Conservation (phyloP, 2,797 vertebrate species). For the Catamblyrhynchus diadema region DNA sequence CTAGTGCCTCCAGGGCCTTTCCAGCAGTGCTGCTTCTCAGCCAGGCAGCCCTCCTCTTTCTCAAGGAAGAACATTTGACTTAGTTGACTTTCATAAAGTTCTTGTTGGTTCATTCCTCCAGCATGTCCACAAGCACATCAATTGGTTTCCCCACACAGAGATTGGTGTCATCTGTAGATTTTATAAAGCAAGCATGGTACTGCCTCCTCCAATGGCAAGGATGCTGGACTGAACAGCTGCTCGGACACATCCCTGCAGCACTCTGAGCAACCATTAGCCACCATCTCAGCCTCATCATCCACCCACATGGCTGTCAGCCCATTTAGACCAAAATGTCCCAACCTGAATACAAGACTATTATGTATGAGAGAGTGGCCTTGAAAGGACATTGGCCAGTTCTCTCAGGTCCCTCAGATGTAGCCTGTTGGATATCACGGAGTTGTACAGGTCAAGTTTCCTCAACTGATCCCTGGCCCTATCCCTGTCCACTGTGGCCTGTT, state of each 20-base stretch:
- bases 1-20: background rate
- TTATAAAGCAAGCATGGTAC: background rate
- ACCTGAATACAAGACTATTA: background rate
- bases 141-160: rapidly evolving
- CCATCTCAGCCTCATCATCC: background rate
- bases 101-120: background rate
- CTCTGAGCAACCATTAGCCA: background rate
- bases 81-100: background rate
- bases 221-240: background rate
- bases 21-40: background rate
- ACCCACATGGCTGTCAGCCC: background rate
- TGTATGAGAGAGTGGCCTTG: background rate
- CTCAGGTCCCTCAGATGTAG: background rate
- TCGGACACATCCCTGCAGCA: background rate
- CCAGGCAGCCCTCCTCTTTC: background rate
- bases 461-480: background rate
- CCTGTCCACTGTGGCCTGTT: background rate
- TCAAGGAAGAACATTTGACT: background rate
- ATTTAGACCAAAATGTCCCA: background rate
- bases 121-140: background rate
- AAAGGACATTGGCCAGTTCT: background rate
- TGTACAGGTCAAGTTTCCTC: background rate
- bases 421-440: background rate
- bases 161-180: background rate
- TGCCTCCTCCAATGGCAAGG: background rate